Percentiles rank a stretch among this genome's conserved stretches.
Evolutionary conservation across 2,113 vertebrate genomes (phyloP).

Genomic region (Albula goreensis): DNA sequence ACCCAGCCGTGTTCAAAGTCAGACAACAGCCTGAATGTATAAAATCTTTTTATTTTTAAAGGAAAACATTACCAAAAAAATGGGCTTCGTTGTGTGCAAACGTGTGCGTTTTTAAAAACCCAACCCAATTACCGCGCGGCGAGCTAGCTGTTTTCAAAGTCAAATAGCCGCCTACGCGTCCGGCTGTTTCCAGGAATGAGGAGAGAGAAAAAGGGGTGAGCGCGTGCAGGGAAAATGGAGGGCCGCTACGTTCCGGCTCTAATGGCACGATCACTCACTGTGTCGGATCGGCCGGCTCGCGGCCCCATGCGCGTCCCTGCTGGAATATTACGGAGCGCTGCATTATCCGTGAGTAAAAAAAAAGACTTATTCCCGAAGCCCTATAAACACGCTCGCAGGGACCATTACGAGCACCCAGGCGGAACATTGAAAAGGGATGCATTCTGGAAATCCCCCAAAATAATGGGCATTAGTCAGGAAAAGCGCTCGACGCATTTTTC

Average conservation of each 20-base stretch:
- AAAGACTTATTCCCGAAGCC: not conserved
- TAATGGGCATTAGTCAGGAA: not conserved
- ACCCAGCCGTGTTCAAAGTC: too few relatives aligned
- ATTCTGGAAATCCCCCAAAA: not conserved
- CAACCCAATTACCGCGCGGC: not conserved
- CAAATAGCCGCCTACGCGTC: not conserved
- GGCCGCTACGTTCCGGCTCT: constrained; percentile 24
- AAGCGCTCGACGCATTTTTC: not conserved
- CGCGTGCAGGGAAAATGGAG: constrained; percentile 1
- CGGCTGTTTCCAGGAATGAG: not conserved
- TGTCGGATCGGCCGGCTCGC: constrained; percentile 28
- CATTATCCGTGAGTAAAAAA: not conserved
- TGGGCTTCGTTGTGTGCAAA: not conserved
- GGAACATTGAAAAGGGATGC: not conserved
- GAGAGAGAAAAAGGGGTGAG: not conserved
- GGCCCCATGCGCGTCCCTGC: not conserved
- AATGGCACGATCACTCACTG: constrained; percentile 41
- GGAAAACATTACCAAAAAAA: not conserved
- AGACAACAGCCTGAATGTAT: too few relatives aligned
- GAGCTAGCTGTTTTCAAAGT: not conserved
- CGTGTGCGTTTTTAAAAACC: not conserved
- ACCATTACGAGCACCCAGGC: not conserved
- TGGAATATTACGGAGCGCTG: not conserved
- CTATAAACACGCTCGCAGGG: constrained; percentile 1
- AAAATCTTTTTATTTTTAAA: too few relatives aligned